phyloP scores from a whole-genome alignment of 2,797 vertebrate species.

The Meda fulgida region DNA sequence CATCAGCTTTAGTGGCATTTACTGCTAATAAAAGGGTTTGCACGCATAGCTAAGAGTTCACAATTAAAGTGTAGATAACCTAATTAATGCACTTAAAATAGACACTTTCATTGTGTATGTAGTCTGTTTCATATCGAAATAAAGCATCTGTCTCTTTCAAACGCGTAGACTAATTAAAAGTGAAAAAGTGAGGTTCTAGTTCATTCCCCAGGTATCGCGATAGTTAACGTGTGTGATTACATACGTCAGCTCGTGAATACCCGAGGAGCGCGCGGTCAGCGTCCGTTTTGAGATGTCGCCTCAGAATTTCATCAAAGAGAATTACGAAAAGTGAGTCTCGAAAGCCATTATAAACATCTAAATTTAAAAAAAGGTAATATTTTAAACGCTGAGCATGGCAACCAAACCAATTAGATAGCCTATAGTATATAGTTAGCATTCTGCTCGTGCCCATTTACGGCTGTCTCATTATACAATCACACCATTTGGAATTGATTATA shows the following conservation, averaged over 20 bases:
- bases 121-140: background rate
- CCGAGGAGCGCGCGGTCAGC: background rate
- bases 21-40: slow-evolving; percentile 9
- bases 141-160: background rate
- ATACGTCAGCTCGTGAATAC: background rate
- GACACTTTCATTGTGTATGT: background rate
- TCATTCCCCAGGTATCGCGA: background rate
- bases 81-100: slow-evolving; percentile 9
- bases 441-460: slow-evolving; percentile 16
- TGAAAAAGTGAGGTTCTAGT: background rate
- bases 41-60: background rate
- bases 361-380: slow-evolving; percentile 22
- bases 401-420: slow-evolving; percentile 15
- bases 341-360: slow-evolving; percentile 10
- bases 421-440: slow-evolving; percentile 5
- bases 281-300: background rate
- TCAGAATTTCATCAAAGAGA: background rate
- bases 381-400: slow-evolving; percentile 4
- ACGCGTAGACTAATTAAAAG: background rate
- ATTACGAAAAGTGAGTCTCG: background rate
- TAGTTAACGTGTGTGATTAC: background rate
- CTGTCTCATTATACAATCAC: slow-evolving; percentile 34
- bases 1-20: slow-evolving; percentile 7
- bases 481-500: slow-evolving; percentile 46
- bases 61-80: background rate